These are phyloP conservation scores for Eurystomus gularis DNA, from an alignment of 2,113 vertebrate genomes.

Conservation along the genomic window DNA sequence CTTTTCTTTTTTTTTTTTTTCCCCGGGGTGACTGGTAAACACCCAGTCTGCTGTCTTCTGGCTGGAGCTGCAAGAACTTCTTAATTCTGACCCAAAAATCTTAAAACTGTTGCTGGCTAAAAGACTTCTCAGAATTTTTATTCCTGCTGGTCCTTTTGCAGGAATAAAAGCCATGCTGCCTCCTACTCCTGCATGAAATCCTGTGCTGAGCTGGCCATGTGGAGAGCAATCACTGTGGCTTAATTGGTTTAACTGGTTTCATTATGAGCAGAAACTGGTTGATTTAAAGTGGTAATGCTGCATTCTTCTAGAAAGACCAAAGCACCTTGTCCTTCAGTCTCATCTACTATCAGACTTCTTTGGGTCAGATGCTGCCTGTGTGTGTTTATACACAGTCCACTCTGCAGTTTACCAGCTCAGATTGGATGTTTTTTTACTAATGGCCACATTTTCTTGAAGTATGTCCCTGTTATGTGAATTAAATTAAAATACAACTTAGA, in stretches of 20 bases:
- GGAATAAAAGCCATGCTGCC: background rate
- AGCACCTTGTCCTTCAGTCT: background rate
- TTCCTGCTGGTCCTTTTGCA: background rate
- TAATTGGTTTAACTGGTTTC: background rate
- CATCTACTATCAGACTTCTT: background rate
- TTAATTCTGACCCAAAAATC: background rate
- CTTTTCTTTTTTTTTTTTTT: background rate
- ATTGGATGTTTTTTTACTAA: background rate
- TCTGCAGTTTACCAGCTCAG: background rate
- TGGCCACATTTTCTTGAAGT: background rate
- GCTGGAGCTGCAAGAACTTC: background rate
- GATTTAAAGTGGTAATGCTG: background rate
- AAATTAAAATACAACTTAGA: background rate
- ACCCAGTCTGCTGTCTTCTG: background rate
- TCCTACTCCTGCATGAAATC: background rate
- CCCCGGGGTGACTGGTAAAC: background rate
- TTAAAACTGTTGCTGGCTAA: background rate
- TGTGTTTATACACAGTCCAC: background rate
- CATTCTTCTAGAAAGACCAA: background rate
- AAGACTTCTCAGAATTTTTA: background rate
- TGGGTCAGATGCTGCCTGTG: background rate
- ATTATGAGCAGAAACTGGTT: background rate
- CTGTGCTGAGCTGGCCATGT: background rate
- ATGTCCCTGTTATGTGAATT: background rate
- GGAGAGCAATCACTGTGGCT: background rate